Conservation (phyloP, 2,888 invertebrate species). For the Bombylius discolor region DNA sequence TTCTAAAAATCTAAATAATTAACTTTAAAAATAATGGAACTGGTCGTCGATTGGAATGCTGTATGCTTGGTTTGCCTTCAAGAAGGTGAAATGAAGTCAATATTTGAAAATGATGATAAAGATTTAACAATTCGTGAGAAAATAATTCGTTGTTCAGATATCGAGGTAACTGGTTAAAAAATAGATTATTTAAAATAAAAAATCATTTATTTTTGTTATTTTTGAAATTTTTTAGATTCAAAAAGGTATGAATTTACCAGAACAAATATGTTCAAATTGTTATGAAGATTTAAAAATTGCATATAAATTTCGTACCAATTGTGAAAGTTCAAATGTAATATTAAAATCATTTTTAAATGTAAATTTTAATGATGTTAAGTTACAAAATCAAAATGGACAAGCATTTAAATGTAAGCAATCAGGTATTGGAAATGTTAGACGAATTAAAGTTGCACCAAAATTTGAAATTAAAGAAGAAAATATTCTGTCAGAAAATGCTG, state of each 20-base stretch:
- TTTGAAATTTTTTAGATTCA: constrained; percentile 17
- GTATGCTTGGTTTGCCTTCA: constrained; percentile 16
- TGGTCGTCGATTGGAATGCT: constrained; percentile 11
- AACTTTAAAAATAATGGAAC: constrained; percentile 1
- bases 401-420: constrained; percentile 12
- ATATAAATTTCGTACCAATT: constrained; percentile 30
- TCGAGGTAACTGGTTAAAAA: constrained; percentile 6
- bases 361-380: not conserved
- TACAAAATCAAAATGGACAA: not conserved
- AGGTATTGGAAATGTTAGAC: constrained; percentile 10
- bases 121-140: constrained; percentile 10
- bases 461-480: constrained; percentile 2
- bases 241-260: constrained; percentile 22
- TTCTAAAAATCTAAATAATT: no score
- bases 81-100: constrained; percentile 12
- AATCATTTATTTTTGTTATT: not conserved
- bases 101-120: constrained; percentile 12
- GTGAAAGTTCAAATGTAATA: constrained; percentile 28
- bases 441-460: constrained; percentile 6
- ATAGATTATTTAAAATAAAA: not conserved
- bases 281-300: constrained; percentile 27
- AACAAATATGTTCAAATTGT: constrained; percentile 30
- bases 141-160: constrained; percentile 13
- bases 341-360: constrained; percentile 20
- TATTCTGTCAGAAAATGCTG: not conserved